A percentile compares a stretch with the other conserved stretches of the same genome.
Conservation (phyloP, 2,797 vertebrate species). For the Sebastes diaconus region DNA sequence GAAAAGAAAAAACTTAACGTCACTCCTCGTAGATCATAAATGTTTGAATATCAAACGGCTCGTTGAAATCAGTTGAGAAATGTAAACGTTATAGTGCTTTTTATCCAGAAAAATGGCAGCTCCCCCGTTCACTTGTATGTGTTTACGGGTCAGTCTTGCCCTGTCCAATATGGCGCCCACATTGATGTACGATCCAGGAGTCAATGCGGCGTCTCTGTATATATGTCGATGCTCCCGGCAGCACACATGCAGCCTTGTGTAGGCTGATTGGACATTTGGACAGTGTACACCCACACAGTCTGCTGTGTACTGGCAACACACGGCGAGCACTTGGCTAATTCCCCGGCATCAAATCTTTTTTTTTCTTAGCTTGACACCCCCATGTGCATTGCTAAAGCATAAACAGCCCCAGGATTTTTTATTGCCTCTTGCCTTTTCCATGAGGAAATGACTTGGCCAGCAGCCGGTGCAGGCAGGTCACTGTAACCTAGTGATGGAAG, state of each 20-base stretch:
- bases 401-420: constrained; percentile 37
- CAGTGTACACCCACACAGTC: not conserved
- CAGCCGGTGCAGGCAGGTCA: constrained; percentile 78
- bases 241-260: not conserved
- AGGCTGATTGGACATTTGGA: not conserved
- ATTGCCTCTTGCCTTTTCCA: constrained; percentile 53
- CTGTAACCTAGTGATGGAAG: constrained; percentile 80
- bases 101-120: no score
- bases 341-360: constrained; percentile 2
- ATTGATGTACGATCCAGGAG: no score
- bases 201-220: no score
- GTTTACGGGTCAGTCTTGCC: no score
- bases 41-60: no score
- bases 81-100: no score
- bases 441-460: constrained; percentile 43
- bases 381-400: constrained; percentile 13
- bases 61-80: no score
- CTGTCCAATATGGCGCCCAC: no score
- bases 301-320: not conserved
- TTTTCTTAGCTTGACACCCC: constrained; percentile 12
- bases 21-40: no score
- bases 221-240: not conserved
- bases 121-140: no score
- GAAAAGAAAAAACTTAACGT: no score
- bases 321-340: constrained; percentile 5